Evolutionary conservation across 2,113 vertebrate genomes (phyloP).

Genomic region (Amazona vittata): DNA sequence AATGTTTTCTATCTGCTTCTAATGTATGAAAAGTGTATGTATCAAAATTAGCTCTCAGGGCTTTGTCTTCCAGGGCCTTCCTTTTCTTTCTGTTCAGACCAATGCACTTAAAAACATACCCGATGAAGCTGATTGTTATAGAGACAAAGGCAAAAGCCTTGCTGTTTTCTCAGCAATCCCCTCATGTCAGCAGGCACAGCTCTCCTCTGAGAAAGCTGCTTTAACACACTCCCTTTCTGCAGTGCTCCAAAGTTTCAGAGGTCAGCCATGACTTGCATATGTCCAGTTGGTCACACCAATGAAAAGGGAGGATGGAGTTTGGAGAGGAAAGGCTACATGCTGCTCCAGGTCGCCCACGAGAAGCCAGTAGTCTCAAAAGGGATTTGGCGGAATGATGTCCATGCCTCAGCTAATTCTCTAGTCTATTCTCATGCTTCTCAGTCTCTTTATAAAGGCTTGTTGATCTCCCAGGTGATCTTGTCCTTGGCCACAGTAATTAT

Average conservation of each 20-base stretch:
- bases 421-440: background rate
- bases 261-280: fast-evolving
- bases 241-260: background rate
- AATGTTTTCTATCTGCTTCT: slow-evolving; percentile 65
- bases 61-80: background rate
- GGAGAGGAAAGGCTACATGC: fast-evolving
- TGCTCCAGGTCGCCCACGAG: fast-evolving
- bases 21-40: slow-evolving; percentile 24
- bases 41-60: slow-evolving; percentile 36
- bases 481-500: background rate
- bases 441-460: background rate
- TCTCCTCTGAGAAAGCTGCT: background rate
- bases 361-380: background rate
- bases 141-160: background rate
- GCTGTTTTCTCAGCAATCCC: background rate
- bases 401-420: background rate
- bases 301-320: background rate
- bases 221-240: background rate
- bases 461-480: background rate
- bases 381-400: background rate
- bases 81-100: background rate
- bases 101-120: background rate
- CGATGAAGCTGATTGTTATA: background rate
- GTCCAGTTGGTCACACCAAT: fast-evolving
- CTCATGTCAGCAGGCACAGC: background rate